Evolutionary conservation across 2,797 vertebrate species (phyloP), one percentile per base, ranked within the genome.

Genomic region (Psittacula derbiana): DNA sequence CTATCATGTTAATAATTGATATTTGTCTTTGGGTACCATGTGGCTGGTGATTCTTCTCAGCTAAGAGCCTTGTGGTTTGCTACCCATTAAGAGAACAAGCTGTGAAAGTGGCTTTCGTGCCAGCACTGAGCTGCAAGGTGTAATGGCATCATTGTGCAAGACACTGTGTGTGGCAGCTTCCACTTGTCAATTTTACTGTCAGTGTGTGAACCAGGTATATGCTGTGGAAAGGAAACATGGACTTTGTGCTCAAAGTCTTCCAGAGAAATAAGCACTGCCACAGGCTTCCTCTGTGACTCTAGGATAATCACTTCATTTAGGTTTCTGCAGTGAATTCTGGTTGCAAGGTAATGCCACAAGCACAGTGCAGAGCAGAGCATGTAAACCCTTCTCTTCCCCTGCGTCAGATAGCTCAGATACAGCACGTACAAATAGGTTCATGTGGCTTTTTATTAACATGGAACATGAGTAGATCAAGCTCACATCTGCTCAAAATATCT

Each of bases 1-100:
- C 7, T 11, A 41, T 67, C 31, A 0, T 19, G 17, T 62, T 78
- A 86, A 66, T 90, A 41, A 33, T 40, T 71, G 28, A 28, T 80
- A 38, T 14, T 57, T 78, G 8, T n/a, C 20, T 60, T 62, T n/a
- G 8, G 3, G 6, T 65, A 12, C 44, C 8, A 0, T 3, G 31
- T 81, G 38, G 50, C 47, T 49, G 53, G 41, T 79, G 47, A n/a
- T 33, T 67, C 55, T 80, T 40, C 64, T 76, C 60, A 58, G 0
- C 69, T 50, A 12, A 83, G 80, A 80, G 43, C 69, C 31, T 58
- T 88, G 75, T 92, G 86, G 57, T 93, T 96, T 83, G 75, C 61
- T 91, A 9, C 58, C n/a, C 49, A 3, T 67, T 64, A 66, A 69
- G 69, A 93, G 72, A 90, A 43, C 28, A 65, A 74, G 30, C 57